Conservation (phyloP, 2,113 vertebrate genomes). For the Deroptyus accipitrinus region DNA sequence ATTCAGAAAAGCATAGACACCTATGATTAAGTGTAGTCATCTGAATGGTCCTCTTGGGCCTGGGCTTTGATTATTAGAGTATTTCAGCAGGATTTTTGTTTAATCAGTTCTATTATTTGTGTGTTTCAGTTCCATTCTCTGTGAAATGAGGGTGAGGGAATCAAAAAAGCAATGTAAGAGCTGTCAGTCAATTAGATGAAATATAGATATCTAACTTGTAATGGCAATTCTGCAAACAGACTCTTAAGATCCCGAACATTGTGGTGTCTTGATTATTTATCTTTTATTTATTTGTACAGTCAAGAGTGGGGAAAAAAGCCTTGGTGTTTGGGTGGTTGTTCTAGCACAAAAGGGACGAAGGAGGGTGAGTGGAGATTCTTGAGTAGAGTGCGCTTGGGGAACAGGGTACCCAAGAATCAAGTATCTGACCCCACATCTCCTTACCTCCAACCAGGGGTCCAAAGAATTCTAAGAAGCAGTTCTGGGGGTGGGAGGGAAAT, state of each 20-base stretch:
- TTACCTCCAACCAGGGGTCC: not conserved
- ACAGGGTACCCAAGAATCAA: not conserved
- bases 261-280: not conserved
- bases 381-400: not conserved
- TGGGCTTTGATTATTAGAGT: not conserved
- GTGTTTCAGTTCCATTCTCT: not conserved
- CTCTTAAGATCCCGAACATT: not conserved
- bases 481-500: not conserved
- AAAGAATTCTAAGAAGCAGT: rapidly evolving
- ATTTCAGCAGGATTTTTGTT: not conserved
- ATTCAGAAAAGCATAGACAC: not conserved
- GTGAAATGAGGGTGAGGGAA: not conserved
- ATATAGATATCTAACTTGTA: not conserved
- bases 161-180: not conserved
- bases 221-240: not conserved
- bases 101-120: not conserved
- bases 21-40: not conserved
- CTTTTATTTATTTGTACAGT: not conserved
- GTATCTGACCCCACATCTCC: not conserved
- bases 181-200: not conserved
- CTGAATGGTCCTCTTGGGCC: not conserved
- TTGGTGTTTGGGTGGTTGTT: not conserved
- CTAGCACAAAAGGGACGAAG: not conserved
- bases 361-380: not conserved
- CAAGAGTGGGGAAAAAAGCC: not conserved